phyloP scores from a whole-genome alignment of 1,140 invertebrate genomes.

The Bombyx mori region DNA sequence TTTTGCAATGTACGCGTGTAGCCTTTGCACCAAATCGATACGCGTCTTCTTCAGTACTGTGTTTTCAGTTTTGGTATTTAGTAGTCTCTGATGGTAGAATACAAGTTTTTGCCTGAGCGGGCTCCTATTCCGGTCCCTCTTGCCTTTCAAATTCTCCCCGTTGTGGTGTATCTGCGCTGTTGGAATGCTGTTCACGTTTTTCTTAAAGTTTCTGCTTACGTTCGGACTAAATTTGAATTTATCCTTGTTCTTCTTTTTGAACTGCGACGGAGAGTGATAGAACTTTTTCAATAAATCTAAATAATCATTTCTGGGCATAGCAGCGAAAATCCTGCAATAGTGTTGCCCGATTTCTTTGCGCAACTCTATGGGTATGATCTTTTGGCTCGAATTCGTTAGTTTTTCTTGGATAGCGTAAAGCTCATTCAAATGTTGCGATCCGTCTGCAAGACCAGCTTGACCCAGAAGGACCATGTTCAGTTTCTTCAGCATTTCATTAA shows the following conservation, averaged over 20 bases:
- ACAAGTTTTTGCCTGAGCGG: slow-evolving; percentile 23
- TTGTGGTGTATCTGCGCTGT: slow-evolving; percentile 5
- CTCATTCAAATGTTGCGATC: slow-evolving; percentile 60
- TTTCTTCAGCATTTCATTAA: slow-evolving; percentile 51
- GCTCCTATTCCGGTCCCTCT: slow-evolving; percentile 4
- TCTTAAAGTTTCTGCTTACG: slow-evolving; percentile 19
- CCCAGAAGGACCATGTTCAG: slow-evolving; percentile 72
- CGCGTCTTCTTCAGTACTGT: slow-evolving; percentile 27
- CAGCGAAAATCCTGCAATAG: slow-evolving; percentile 63
- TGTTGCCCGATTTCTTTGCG: slow-evolving; percentile 67
- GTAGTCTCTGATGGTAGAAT: slow-evolving; percentile 33
- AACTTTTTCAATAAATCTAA: slow-evolving; percentile 56
- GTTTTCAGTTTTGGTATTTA: slow-evolving; percentile 24
- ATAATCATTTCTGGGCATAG: slow-evolving; percentile 61
- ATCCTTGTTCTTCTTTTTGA: slow-evolving; percentile 30
- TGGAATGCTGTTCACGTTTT: slow-evolving; percentile 22
- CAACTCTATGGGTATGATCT: slow-evolving; percentile 45
- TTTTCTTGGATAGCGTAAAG: slow-evolving; percentile 53
- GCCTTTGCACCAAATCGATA: slow-evolving; percentile 25
- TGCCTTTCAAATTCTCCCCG: too few species aligned
- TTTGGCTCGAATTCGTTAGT: slow-evolving; percentile 49
- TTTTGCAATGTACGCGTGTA: slow-evolving; percentile 27
- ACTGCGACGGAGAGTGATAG: slow-evolving; percentile 16
- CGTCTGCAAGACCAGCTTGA: slow-evolving; percentile 68
- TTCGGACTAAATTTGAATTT: slow-evolving; percentile 22